Conservation (phyloP, 1,140 invertebrate species). For the Macrotrachela quadricornifera region DNA sequence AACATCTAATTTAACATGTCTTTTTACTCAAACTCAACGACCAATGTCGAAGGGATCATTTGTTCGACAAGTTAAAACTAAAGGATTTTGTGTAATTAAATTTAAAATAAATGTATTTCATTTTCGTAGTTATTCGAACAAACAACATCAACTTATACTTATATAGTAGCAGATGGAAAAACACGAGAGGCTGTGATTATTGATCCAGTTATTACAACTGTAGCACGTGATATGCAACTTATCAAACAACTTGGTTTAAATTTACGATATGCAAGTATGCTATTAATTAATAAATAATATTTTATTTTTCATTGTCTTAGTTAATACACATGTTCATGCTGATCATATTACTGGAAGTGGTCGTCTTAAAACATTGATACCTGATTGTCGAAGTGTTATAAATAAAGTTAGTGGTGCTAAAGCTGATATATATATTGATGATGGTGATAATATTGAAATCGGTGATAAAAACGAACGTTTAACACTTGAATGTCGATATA, state of each 20-base stretch:
- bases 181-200: constrained; percentile 66
- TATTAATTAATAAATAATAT: not conserved
- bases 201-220: constrained; percentile 72
- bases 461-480: constrained; percentile 34
- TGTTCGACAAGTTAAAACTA: no score
- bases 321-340: constrained; percentile 96
- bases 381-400: constrained; percentile 58
- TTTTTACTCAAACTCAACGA: no score
- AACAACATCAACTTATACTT: constrained; percentile 78
- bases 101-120: no score
- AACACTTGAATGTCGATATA: constrained; percentile 37
- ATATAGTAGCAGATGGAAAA: constrained; percentile 59
- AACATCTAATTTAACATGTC: no score
- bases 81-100: no score
- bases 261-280: constrained; percentile 61
- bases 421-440: constrained; percentile 55
- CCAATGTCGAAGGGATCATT: no score
- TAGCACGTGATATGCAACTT: constrained; percentile 28
- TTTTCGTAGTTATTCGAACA: constrained; percentile 60
- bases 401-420: constrained; percentile 55
- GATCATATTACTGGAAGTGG: constrained; percentile 94
- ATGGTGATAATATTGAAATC: constrained; percentile 47
- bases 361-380: constrained; percentile 52
- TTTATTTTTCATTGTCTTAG: constrained; percentile 27
- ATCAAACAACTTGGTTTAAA: constrained; percentile 32